Conservation (phyloP, 2,797 vertebrate genomes). For the Microctenopoma stevenorrisi region DNA sequence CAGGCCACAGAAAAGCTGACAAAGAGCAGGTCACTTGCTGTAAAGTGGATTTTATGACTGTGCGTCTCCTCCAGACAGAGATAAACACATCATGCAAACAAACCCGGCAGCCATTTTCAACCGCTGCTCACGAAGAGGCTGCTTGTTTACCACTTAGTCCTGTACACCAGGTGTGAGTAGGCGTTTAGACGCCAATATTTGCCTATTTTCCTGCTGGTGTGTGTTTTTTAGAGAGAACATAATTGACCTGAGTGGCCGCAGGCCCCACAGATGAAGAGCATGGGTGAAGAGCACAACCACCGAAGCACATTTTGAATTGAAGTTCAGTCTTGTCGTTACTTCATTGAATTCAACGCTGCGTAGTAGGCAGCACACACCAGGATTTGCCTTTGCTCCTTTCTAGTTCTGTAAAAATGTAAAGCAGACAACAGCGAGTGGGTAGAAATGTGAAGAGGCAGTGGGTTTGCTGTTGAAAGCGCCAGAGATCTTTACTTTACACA, state of each 20-base stretch:
- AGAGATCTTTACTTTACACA: slow-evolving; percentile 28
- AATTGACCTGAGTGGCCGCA: slow-evolving; percentile 7
- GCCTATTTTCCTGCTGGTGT: slow-evolving; percentile 22
- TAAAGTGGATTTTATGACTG: background rate
- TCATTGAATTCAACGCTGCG: background rate
- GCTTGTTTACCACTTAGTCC: slow-evolving; percentile 46
- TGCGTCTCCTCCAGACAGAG: slow-evolving; percentile 14
- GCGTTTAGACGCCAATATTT: slow-evolving; percentile 39
- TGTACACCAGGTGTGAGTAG: slow-evolving; percentile 47
- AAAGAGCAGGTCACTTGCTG: background rate
- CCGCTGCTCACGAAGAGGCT: slow-evolving; percentile 22
- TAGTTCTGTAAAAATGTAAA: slow-evolving; percentile 11
- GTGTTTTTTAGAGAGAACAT: background rate
- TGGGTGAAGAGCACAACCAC: background rate
- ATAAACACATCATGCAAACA: slow-evolving; percentile 49
- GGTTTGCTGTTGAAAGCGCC: slow-evolving; percentile 2
- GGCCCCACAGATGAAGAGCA: background rate
- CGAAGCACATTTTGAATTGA: background rate
- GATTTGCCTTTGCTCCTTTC: background rate
- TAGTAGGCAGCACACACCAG: too few relatives aligned
- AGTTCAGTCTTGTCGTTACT: background rate
- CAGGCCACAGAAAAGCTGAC: background rate
- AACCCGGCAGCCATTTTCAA: slow-evolving; percentile 14
- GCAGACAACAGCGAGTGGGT: background rate
- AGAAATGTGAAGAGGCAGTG: slow-evolving; percentile 7